Conservation (phyloP, 2,797 vertebrate genomes). For the Syngnathus acus region DNA sequence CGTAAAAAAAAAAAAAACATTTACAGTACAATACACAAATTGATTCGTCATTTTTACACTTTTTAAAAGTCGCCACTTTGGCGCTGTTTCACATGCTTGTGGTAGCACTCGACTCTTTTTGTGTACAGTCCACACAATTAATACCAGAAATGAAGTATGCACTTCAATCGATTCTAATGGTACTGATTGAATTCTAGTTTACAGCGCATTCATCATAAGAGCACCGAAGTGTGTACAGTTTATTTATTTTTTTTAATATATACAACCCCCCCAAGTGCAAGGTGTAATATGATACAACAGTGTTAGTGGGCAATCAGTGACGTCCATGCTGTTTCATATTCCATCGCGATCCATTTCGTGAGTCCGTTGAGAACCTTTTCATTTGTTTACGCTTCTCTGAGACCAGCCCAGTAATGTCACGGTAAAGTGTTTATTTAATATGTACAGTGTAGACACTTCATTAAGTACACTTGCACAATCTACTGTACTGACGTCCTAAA, state of each 20-base stretch:
- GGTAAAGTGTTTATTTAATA: constrained; percentile 17
- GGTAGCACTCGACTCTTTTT: constrained; percentile 28
- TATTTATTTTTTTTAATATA: constrained; percentile 48
- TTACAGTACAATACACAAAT: constrained; percentile 61
- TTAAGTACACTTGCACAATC: constrained; percentile 2
- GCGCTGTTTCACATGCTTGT: not conserved
- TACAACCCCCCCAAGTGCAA: constrained; percentile 57
- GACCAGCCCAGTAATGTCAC: constrained; percentile 55
- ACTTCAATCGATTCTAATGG: constrained; percentile 39
- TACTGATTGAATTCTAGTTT: constrained; percentile 50
- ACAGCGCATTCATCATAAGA: constrained; percentile 59
- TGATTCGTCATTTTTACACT: constrained; percentile 21
- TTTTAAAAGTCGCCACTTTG: constrained; percentile 6
- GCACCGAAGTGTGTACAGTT: constrained; percentile 51
- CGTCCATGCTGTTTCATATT: constrained; percentile 17
- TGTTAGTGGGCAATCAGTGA: constrained; percentile 30
- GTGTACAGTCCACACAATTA: constrained; percentile 6
- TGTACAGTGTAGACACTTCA: constrained; percentile 22
- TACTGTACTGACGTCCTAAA: constrained; percentile 30
- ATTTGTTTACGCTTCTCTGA: constrained; percentile 32
- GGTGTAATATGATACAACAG: constrained; percentile 53
- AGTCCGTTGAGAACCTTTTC: constrained; percentile 17
- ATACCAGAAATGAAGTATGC: constrained; percentile 21
- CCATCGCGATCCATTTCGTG: constrained; percentile 1
- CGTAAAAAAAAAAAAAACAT: constrained; percentile 29